A percentile compares a stretch with the other conserved stretches of the same genome.
Evolutionary conservation across 2,888 invertebrate genomes (phyloP).

Genomic region (Cephalotes varians): DNA sequence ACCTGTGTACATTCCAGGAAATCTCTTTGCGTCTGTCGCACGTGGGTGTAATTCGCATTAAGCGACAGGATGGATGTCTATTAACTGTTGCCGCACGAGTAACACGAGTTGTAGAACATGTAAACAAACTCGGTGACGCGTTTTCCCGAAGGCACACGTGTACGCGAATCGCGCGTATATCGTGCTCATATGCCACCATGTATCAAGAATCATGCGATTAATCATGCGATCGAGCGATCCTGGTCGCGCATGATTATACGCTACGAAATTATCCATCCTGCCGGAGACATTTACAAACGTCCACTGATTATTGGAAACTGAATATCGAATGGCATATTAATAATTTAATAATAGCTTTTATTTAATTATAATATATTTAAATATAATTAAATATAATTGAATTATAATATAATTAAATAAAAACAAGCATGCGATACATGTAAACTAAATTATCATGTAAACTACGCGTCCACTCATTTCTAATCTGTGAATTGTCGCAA

Average conservation of each 20-base stretch:
- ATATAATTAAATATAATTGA: conserved; percentile 21
- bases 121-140: conserved; percentile 53
- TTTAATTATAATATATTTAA: background rate
- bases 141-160: conserved; percentile 11
- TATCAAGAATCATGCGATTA: conserved; percentile 45
- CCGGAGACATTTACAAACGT: background rate
- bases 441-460: background rate
- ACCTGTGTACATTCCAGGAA: background rate
- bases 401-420: background rate
- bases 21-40: background rate
- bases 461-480: conserved; percentile 1
- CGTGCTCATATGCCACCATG: background rate
- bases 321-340: background rate
- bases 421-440: background rate
- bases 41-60: conserved; percentile 31
- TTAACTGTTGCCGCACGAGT: conserved; percentile 20
- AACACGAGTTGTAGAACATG: conserved; percentile 34
- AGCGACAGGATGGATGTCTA: conserved; percentile 32
- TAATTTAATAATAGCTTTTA: too few relatives aligned
- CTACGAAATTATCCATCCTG: conserved; percentile 16
- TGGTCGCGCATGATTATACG: background rate
- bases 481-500: background rate
- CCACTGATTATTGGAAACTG: background rate
- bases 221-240: conserved; percentile 4
- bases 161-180: background rate